A percentile compares a stretch with the other conserved stretches of the same genome.
phyloP scores from a whole-genome alignment of 1,140 invertebrate genomes.

The Polypedilum vanderplanki region DNA sequence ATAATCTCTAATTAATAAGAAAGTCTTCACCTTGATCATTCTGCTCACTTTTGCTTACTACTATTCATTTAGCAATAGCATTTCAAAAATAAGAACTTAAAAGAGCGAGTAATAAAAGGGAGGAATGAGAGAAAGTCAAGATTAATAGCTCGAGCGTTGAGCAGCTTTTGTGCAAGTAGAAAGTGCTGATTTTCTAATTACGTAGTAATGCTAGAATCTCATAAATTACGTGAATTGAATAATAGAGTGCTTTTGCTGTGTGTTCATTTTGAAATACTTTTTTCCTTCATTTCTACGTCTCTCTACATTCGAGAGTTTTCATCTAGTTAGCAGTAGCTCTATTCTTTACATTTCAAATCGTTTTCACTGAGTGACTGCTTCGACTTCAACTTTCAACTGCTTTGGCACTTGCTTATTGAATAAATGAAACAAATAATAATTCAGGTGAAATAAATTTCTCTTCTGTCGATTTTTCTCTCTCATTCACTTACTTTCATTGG shows the following conservation, averaged over 20 bases:
- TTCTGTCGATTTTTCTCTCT: too few relatives aligned
- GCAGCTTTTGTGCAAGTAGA: background rate
- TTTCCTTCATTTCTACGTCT: background rate
- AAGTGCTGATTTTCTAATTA: conserved; percentile 28
- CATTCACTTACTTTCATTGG: too few relatives aligned
- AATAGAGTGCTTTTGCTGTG: conserved; percentile 1
- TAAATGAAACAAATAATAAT: background rate
- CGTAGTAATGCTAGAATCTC: conserved; percentile 19
- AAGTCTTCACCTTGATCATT: background rate
- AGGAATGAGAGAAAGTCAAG: conserved; percentile 15
- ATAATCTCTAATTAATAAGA: background rate
- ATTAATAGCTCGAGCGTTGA: conserved; percentile 24
- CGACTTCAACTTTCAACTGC: too few relatives aligned
- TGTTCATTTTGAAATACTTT: background rate
- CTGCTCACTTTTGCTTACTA: background rate
- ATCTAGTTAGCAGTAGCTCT: too few relatives aligned
- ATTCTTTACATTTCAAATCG: too few relatives aligned
- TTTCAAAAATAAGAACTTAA: background rate
- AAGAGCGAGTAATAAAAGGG: background rate
- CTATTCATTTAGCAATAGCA: background rate
- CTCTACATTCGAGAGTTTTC: too few relatives aligned
- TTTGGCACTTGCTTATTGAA: background rate
- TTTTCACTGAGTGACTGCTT: too few relatives aligned
- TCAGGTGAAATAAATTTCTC: background rate
- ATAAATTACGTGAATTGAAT: conserved; percentile 24